phyloP scores from a whole-genome alignment of 2,113 vertebrate genomes.

The Colistium nudipinnis region DNA sequence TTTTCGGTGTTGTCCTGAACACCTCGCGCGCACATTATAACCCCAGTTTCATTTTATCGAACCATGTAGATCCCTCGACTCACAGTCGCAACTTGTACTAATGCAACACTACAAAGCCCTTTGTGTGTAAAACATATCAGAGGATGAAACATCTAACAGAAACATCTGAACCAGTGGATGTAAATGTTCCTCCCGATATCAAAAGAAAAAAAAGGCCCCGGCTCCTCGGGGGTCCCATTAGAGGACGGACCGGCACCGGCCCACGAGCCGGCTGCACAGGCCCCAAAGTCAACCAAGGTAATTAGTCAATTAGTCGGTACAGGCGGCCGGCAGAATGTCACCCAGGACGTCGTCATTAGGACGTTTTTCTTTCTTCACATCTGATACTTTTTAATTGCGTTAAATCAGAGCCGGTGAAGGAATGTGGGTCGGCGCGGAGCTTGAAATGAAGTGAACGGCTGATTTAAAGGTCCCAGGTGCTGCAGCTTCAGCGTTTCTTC shows the following conservation, averaged over 20 bases:
- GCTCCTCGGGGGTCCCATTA: constrained; percentile 57
- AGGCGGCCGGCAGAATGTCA: constrained; percentile 46
- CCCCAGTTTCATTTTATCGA: constrained; percentile 4
- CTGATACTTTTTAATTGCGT: constrained; percentile 40
- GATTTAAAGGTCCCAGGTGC: constrained; percentile 56
- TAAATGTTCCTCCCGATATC: constrained; percentile 71
- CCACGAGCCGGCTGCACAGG: constrained; percentile 12
- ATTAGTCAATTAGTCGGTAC: constrained; percentile 63
- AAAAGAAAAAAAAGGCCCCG: constrained; percentile 45
- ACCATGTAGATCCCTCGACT: constrained; percentile 22
- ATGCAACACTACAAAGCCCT: constrained; percentile 19
- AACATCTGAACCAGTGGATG: constrained; percentile 65
- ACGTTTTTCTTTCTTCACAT: constrained; percentile 1
- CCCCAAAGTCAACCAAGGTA: constrained; percentile 62
- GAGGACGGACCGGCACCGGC: constrained; percentile 37
- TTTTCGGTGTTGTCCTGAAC: neutral
- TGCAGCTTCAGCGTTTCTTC: constrained; percentile 30
- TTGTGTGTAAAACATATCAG: constrained; percentile 37
- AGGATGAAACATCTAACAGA: constrained; percentile 53
- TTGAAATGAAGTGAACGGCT: constrained; percentile 40
- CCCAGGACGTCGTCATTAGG: constrained; percentile 38
- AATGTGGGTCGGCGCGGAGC: constrained; percentile 30
- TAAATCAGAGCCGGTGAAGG: constrained; percentile 5
- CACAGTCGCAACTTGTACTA: constrained; percentile 13
- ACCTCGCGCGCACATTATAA: neutral